Base-by-base conservation (phyloP, 2,113 vertebrate species). In the Coptodon bakossiorum region DNA sequence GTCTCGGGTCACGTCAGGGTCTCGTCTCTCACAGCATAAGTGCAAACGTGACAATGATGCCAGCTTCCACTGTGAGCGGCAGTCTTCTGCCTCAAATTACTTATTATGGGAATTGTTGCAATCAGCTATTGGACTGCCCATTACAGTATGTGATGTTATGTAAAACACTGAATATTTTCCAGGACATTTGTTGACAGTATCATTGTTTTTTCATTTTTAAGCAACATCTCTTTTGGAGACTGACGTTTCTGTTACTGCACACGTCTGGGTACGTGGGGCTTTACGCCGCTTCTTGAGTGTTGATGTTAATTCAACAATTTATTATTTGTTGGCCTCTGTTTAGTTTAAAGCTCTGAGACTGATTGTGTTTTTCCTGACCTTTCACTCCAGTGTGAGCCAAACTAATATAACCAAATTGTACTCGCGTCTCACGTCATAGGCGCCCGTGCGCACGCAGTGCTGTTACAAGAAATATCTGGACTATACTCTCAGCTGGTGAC, bases 11-110 rank as follows among this genome's bases (percentile, higher is more conserved):
- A 93, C 7, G 80, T 83, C 80, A 61, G 88, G 89, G 91, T 94
- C 93, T 91, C 76, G 34, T 80, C 80, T 83, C 90, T 88, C 90
- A 88, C 84, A 88, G 88, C 54, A 5, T 31, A 84, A 84, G 92
- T 92, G 91, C 68, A 93, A 95, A 94, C 34, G 88, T 92, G 93
- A 94, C 91, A 84, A 86, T 93, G 93, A 95, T 86, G 88, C 66
- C 87, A 85, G 66, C 76, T 91, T 92, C 89, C 89, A 80, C 83
- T 78, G 59, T 68, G 71, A 89, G 82, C 40, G 53, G 68, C 57
- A 36, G 59, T 22, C 63, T 73, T 59, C 53, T 71, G 87, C 87
- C 91, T 90, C 90, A 53, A 86, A 71, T 85, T 81, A 82, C 24
- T 83, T 53, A 83, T 50, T 81, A 86, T 38, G 45, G 81, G 84